phyloP scores from a whole-genome alignment of 1,140 invertebrate species.

The Saccostrea cuccullata region DNA sequence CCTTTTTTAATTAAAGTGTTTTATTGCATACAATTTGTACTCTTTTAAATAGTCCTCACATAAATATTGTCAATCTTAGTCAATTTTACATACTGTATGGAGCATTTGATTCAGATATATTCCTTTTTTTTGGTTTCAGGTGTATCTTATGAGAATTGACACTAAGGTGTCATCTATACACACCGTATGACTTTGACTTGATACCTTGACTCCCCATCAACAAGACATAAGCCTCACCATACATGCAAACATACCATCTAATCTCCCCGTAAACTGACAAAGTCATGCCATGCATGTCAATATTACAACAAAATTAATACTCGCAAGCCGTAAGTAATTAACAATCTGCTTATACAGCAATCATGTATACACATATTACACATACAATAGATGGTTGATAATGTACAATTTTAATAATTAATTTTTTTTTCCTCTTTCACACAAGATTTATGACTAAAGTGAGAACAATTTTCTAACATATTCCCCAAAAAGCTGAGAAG shows the following conservation, averaged over 20 bases:
- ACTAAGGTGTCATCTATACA: too few species aligned
- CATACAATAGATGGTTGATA: too few species aligned
- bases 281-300: not conserved
- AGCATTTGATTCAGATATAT: too few species aligned
- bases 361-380: too few species aligned
- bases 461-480: not conserved
- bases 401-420: not conserved
- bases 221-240: not conserved
- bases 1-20: too few species aligned
- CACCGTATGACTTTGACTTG: too few species aligned
- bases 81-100: too few species aligned
- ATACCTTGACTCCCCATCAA: not conserved
- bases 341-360: not conserved
- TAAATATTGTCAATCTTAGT: too few species aligned
- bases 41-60: too few species aligned
- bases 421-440: not conserved
- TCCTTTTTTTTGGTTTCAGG: too few species aligned
- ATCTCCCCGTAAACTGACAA: not conserved
- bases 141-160: too few species aligned
- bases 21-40: too few species aligned
- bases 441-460: not conserved
- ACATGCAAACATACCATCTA: not conserved
- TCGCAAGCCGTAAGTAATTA: not conserved
- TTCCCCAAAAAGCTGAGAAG: not conserved
- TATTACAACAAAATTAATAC: not conserved